Evolutionary conservation across 2,888 invertebrate genomes (phyloP), one percentile per base, ranked within the genome.

Genomic region (Cecidostiba fungosa): DNA sequence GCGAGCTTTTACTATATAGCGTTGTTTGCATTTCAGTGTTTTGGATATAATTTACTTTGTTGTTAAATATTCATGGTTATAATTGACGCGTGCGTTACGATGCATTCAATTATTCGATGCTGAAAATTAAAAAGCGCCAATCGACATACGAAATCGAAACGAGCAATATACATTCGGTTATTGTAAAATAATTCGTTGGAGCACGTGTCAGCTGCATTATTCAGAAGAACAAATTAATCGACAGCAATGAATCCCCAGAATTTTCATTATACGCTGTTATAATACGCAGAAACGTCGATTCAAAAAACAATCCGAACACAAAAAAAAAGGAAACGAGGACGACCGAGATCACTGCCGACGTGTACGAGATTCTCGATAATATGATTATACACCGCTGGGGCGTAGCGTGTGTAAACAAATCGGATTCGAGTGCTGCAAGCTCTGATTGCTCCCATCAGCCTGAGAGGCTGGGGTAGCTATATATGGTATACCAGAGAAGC

Each of bases 341-440:
- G 43, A 70, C 19, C 70, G 39, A 16, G 23, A 47, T 73, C 26
- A 47, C 26, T 47, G 19, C 36, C 39, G 12, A 77, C 59, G 59
- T 3, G 59, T 16, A 39, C 36, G 12, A 23, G 54, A 43, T 54
- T 19, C 73, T 73, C 62, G 81, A 73, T 81, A 81, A 81, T 26
- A 36, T 73, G 73, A 81, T 81, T 81, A 73, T 73, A 10, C 10
- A 10, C 66, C 66, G 26, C 26, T 26, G 12, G 5, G 6, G 62
- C 50, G 62, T n/a, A n/a, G 23, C 73, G 12, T 16, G 59, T 74
- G 39, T 73, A 81, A 81, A 81, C 81, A 81, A 81, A 81, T 81
- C 62, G 43, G 19, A 59, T 59, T 62, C 36, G 73, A 81, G 81
- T 80, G 73, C 73, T 59, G 47, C 66, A 29, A 12, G 39, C 19